Evolutionary conservation across 2,888 invertebrate genomes (phyloP), one percentile per base, ranked within the genome.

Genomic region (Eupithecia insigniata): DNA sequence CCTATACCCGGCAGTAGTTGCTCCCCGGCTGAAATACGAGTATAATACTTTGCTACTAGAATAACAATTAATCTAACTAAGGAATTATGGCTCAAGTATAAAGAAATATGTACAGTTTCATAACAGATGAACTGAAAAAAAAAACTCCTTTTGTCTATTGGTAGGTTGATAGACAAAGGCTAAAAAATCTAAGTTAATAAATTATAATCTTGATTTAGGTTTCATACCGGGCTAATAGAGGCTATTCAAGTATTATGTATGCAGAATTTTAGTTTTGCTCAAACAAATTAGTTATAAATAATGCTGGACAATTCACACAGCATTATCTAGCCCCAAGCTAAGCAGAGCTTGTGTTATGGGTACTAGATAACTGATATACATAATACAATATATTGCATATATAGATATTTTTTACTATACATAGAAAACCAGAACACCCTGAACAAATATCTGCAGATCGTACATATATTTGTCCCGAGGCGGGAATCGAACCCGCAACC

Each of bases 21-120:
- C 12, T 26, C 55, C 26, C 26, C 22, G 55, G 55, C 55, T 55
- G 55, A 55, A 55, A 26, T 26, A 55, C 26, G 55, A 55, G 55
- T 55, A 51, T 51, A 55, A 55, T 12, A 26, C 55, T 55, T 55
- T 55, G 55, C 55, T 55, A 55, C 55, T 26, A 55, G 26, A 55
- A 26, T 55, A 55, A 10, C 12, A 55, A 26, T 14, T 14, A 43
- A 2, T 26, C 55, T 55, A 43, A n/a, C n/a, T 43, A 55, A 51
- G n/a, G 46, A 51, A 55, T 55, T 4, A 55, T 8, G 1, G 12
- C 26, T n/a, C n/a, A 46, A 46, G 8, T 2, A 12, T 26, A 51
- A 51, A 22, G 0, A 12, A 2, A 0, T 12, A 10, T 51, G 5
- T 51, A 22, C 3, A 26, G 14, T 22, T 51, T 26, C 3, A 14